Conservation (phyloP, 2,797 vertebrate genomes). For the Microhierax caerulescens region DNA sequence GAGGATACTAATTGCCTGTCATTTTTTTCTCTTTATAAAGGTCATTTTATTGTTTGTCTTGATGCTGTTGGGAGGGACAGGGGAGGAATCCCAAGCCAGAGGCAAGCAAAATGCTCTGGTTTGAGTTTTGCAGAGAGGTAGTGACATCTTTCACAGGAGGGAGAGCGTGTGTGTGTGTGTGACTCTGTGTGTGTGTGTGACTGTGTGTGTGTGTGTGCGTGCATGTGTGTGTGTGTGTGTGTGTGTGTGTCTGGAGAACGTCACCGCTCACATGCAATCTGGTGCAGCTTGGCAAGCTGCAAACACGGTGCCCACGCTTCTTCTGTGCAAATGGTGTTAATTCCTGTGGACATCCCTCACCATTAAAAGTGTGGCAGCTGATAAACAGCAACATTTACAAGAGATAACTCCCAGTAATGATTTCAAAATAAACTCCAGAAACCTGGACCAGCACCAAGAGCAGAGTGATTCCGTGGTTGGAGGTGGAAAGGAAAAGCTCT, state of each 20-base stretch:
- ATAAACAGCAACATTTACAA: neutral
- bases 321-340: conserved; percentile 13
- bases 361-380: conserved; percentile 1
- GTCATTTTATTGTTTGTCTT: neutral
- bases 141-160: neutral
- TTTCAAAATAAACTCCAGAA: conserved; percentile 10
- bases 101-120: neutral
- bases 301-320: neutral
- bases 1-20: neutral
- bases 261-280: neutral
- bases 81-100: neutral
- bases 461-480: neutral
- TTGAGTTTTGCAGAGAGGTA: neutral
- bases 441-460: neutral
- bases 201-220: neutral
- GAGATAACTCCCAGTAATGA: neutral
- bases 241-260: neutral
- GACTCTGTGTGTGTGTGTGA: neutral
- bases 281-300: neutral
- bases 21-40: conserved; percentile 43
- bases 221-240: neutral
- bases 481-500: neutral
- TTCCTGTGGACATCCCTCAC: conserved; percentile 41
- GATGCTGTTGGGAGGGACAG: neutral
- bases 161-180: neutral